These are phyloP conservation scores for Geodia barretti DNA, from an alignment of 37 sponge, comb jelly and placozoan species.

Conservation along the genomic window DNA sequence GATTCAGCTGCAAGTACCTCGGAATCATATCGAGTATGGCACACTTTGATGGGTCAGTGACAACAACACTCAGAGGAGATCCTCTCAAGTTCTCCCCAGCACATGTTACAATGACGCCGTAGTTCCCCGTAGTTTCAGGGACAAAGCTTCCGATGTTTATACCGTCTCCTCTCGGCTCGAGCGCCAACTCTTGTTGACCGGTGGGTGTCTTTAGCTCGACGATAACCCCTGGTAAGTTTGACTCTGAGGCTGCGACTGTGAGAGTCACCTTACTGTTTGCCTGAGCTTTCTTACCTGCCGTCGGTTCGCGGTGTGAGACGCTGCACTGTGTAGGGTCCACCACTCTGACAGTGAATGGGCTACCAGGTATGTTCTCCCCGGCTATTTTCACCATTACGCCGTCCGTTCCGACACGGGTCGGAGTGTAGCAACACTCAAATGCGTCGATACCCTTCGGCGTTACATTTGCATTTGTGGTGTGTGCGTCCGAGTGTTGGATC, in stretches of 20 bases:
- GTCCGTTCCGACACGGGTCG: slow-evolving; percentile 46
- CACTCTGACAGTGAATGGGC: slow-evolving; percentile 70
- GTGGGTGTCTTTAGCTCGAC: slow-evolving; percentile 43
- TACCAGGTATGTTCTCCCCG: slow-evolving; percentile 58
- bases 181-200: slow-evolving; percentile 31
- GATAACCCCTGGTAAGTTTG: slow-evolving; percentile 31
- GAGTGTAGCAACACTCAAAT: slow-evolving; percentile 60
- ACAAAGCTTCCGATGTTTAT: slow-evolving; percentile 33
- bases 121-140: slow-evolving; percentile 68
- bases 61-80: slow-evolving; percentile 60
- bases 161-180: slow-evolving; percentile 19
- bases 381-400: slow-evolving; percentile 60
- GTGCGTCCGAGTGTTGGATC: slow-evolving; percentile 52
- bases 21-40: slow-evolving; percentile 41
- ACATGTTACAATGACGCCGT: slow-evolving; percentile 72
- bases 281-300: slow-evolving; percentile 46
- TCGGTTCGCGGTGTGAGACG: slow-evolving; percentile 55
- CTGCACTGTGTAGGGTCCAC: slow-evolving; percentile 80
- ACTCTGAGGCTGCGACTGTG: slow-evolving; percentile 43
- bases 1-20: slow-evolving; percentile 47
- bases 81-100: slow-evolving; percentile 85
- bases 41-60: slow-evolving; percentile 65
- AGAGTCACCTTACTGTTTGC: slow-evolving; percentile 50
- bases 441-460: slow-evolving; percentile 17
- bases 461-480: slow-evolving; percentile 24